Percentiles rank a stretch among this genome's conserved stretches.
phyloP scores from a whole-genome alignment of 2,888 invertebrate species.

The Leucania comma region DNA sequence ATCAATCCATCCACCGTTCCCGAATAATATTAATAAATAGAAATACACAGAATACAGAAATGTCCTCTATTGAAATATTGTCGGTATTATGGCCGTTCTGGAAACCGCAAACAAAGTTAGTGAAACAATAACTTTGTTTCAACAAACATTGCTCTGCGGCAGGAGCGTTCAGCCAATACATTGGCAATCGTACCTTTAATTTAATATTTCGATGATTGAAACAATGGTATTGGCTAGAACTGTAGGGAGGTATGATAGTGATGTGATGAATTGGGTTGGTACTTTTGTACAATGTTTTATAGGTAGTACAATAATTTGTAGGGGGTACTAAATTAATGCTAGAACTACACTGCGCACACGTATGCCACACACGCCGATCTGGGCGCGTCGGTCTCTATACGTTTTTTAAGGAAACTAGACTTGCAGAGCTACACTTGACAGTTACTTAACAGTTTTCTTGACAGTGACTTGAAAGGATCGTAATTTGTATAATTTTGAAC shows the following conservation, averaged over 20 bases:
- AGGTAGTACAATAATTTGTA: too few relatives aligned
- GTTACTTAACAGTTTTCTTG: too few relatives aligned
- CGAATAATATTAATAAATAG: slow-evolving; percentile 25
- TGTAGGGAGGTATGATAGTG: background rate
- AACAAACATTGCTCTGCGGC: slow-evolving; percentile 17
- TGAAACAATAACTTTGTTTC: slow-evolving; percentile 34
- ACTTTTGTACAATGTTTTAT: too few relatives aligned
- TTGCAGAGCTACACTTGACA: too few relatives aligned
- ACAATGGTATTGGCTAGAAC: slow-evolving; percentile 12
- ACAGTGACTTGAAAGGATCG: too few relatives aligned
- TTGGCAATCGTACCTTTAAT: slow-evolving; percentile 17
- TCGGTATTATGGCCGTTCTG: slow-evolving; percentile 9
- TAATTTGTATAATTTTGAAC: too few relatives aligned
- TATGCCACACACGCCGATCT: too few relatives aligned
- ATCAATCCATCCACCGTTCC: background rate
- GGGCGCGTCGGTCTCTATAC: too few relatives aligned
- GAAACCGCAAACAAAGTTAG: slow-evolving; percentile 46
- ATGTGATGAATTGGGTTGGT: background rate
- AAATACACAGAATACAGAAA: slow-evolving; percentile 21
- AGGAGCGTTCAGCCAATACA: slow-evolving; percentile 1
- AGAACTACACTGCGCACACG: too few relatives aligned
- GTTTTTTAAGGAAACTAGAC: too few relatives aligned
- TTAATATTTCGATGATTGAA: slow-evolving; percentile 19
- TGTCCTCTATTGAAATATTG: slow-evolving; percentile 13
- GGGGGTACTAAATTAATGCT: too few relatives aligned